These are phyloP conservation scores for Plectrocnemia conspersa DNA, from an alignment of 1,140 invertebrate species.

Conservation along the genomic window DNA sequence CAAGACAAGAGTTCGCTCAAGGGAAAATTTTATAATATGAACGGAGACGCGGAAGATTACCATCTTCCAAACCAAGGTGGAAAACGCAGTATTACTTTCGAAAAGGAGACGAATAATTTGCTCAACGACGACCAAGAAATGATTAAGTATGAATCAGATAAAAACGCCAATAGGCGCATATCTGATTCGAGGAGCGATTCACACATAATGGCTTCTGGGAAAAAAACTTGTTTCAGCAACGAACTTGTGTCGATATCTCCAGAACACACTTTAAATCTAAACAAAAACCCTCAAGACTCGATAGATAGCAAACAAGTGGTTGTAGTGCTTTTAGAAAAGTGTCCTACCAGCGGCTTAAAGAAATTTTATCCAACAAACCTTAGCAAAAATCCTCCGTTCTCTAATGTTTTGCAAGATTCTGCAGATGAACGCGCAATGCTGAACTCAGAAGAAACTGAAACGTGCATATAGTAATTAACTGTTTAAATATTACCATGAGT, in stretches of 20 bases:
- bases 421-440: constrained; percentile 12
- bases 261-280: constrained; percentile 6
- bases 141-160: constrained; percentile 22
- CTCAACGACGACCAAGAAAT: constrained; percentile 12
- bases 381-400: constrained; percentile 24
- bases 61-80: not conserved
- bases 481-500: no score
- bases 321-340: constrained; percentile 15
- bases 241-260: not conserved
- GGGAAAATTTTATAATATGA: constrained; percentile 22
- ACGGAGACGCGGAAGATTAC: constrained; percentile 7
- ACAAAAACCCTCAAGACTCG: not conserved
- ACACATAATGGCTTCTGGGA: not conserved
- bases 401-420: constrained; percentile 18
- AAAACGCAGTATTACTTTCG: constrained; percentile 24
- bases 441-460: constrained; percentile 5
- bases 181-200: constrained; percentile 28
- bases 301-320: constrained; percentile 19
- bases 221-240: not conserved
- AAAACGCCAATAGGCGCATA: constrained; percentile 19
- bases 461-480: constrained; percentile 15
- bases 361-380: constrained; percentile 23
- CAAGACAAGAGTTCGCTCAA: constrained; percentile 16
- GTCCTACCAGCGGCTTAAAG: constrained; percentile 26
- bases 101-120: constrained; percentile 29